Evolutionary conservation across 2,113 vertebrate genomes (phyloP).

Genomic region (Theropithecus gelada): DNA sequence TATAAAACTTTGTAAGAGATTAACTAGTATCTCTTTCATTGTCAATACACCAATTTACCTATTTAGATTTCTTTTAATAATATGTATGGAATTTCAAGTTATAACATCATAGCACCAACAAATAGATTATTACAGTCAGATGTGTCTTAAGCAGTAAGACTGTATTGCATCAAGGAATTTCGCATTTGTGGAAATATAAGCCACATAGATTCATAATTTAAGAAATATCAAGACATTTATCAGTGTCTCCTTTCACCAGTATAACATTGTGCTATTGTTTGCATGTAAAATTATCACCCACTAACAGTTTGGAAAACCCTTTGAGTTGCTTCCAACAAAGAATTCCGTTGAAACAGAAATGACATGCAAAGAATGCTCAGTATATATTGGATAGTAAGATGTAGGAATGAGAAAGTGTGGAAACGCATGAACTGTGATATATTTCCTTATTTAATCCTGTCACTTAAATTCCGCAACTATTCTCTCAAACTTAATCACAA

Average conservation of each 20-base stretch:
- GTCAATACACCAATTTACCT: background rate
- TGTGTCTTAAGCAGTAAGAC: background rate
- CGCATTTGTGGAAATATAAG: slow-evolving; percentile 13
- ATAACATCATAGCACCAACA: background rate
- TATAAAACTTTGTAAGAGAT: background rate
- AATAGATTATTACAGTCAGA: background rate
- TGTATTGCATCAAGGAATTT: slow-evolving; percentile 2
- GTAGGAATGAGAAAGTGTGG: slow-evolving; percentile 19
- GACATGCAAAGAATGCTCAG: slow-evolving; percentile 60
- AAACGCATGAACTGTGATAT: background rate
- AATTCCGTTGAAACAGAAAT: slow-evolving; percentile 63
- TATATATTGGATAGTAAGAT: background rate
- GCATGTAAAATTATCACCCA: background rate
- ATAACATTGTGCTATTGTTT: slow-evolving; percentile 56
- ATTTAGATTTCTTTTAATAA: background rate
- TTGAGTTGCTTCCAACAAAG: slow-evolving; percentile 42
- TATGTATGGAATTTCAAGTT: slow-evolving; percentile 5
- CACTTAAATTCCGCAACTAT: slow-evolving; percentile 56
- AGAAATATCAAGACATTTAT: slow-evolving; percentile 47
- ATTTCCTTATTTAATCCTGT: slow-evolving; percentile 59
- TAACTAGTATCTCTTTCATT: background rate
- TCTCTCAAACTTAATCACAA: slow-evolving; percentile 58
- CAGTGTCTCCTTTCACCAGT: slow-evolving; percentile 50
- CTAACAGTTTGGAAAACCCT: background rate
- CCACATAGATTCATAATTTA: slow-evolving; percentile 12